phyloP scores from a whole-genome alignment of 2,797 vertebrate species.

The Poecilia velifera region DNA sequence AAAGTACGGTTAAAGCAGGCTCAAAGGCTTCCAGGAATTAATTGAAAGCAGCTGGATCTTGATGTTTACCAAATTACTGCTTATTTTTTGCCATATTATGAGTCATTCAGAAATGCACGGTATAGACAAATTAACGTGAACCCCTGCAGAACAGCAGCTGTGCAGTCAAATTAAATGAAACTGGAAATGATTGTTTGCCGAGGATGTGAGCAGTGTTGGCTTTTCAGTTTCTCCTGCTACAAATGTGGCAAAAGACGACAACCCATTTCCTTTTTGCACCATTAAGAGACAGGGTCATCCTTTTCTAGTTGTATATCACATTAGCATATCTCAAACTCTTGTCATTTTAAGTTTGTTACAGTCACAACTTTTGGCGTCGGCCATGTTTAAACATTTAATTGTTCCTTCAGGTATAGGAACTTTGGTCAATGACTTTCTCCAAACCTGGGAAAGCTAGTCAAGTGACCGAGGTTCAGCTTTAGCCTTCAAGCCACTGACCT shows the following conservation, averaged over 20 bases:
- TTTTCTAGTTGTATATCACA: background rate
- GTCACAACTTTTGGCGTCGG: too few species aligned
- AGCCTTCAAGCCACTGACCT: background rate
- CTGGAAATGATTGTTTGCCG: background rate
- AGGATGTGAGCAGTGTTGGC: background rate
- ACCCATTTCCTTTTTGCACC: background rate
- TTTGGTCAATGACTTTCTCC: background rate
- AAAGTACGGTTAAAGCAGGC: slow-evolving; percentile 43
- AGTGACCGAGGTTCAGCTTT: background rate
- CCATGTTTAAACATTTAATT: too few species aligned
- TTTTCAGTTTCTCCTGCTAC: background rate
- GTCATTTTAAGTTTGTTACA: too few species aligned
- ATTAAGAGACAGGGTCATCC: background rate
- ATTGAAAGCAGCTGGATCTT: slow-evolving; percentile 27
- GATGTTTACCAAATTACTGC: background rate
- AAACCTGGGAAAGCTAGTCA: background rate
- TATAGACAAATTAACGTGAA: background rate
- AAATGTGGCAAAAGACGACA: slow-evolving; percentile 3
- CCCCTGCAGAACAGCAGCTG: background rate
- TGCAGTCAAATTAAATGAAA: slow-evolving; percentile 14
- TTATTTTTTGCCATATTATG: too few species aligned
- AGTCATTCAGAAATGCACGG: background rate
- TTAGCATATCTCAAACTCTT: background rate
- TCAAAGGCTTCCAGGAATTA: slow-evolving; percentile 51
- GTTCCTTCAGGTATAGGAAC: background rate